phyloP scores from a whole-genome alignment of 2,888 invertebrate genomes.

The Sesia bembeciformis region DNA sequence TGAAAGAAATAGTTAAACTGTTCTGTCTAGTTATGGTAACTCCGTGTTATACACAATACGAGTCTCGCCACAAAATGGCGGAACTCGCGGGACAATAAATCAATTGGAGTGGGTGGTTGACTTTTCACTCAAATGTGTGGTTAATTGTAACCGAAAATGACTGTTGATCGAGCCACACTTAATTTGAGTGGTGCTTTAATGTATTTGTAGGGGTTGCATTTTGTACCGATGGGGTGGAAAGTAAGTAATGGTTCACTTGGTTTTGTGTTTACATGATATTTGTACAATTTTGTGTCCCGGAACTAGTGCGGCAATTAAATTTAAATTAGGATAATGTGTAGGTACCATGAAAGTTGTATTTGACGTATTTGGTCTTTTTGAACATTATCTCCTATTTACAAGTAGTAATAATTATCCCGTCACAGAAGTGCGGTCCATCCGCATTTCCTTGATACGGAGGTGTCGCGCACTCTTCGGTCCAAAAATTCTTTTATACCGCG shows the following conservation, averaged over 20 bases:
- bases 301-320: slow-evolving; percentile 29
- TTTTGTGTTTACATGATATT: slow-evolving; percentile 59
- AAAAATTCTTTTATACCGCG: too few relatives aligned
- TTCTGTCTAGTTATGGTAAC: slow-evolving; percentile 2
- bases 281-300: slow-evolving; percentile 46
- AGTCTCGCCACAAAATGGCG: slow-evolving; percentile 64
- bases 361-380: too few relatives aligned
- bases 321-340: neutral
- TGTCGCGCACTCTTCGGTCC: too few relatives aligned
- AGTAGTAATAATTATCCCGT: too few relatives aligned
- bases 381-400: neutral
- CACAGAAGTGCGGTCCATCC: too few relatives aligned
- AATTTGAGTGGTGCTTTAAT: slow-evolving; percentile 70
- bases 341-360: too few relatives aligned
- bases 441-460: too few relatives aligned
- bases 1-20: too few relatives aligned
- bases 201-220: slow-evolving; percentile 44
- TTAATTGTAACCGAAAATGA: slow-evolving; percentile 75
- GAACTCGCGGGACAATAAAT: slow-evolving; percentile 70
- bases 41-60: slow-evolving; percentile 30
- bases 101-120: slow-evolving; percentile 75
- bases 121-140: slow-evolving; percentile 75
- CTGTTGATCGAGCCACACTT: slow-evolving; percentile 74
- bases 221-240: slow-evolving; percentile 38
- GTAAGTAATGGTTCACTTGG: slow-evolving; percentile 54